phyloP scores from a whole-genome alignment of 2,888 invertebrate genomes.

The Pandemis corylana region DNA sequence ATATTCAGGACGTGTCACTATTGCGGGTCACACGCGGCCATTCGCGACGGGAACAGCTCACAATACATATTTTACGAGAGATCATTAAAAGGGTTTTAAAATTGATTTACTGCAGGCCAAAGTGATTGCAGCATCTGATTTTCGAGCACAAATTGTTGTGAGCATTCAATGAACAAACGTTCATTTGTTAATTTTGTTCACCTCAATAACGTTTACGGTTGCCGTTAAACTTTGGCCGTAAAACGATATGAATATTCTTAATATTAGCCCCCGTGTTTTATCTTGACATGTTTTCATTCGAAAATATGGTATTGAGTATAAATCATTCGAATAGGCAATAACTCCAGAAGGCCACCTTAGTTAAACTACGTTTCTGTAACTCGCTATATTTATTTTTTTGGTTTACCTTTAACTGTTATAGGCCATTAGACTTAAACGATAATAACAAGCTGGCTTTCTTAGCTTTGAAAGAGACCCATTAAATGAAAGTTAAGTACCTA shows the following conservation, averaged over 20 bases:
- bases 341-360: slow-evolving; percentile 23
- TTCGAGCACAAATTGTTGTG: slow-evolving; percentile 71
- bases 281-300: slow-evolving; percentile 29
- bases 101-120: slow-evolving; percentile 73
- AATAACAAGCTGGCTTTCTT: background rate
- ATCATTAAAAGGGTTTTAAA: slow-evolving; percentile 79
- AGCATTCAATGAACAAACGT: slow-evolving; percentile 72
- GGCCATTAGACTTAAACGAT: background rate
- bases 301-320: slow-evolving; percentile 14
- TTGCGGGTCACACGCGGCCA: slow-evolving; percentile 47
- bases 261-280: slow-evolving; percentile 61
- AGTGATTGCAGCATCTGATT: slow-evolving; percentile 69
- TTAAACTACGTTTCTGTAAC: background rate
- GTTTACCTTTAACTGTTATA: background rate
- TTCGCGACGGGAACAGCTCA: slow-evolving; percentile 50
- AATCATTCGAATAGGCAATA: slow-evolving; percentile 24
- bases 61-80: slow-evolving; percentile 70
- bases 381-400: background rate
- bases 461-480: background rate
- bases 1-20: slow-evolving; percentile 41
- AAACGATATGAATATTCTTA: slow-evolving; percentile 67
- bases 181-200: slow-evolving; percentile 80
- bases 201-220: slow-evolving; percentile 71
- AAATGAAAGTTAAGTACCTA: background rate
- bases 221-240: slow-evolving; percentile 73